phyloP scores from a whole-genome alignment of 2,888 invertebrate genomes.

The Eupithecia pulchellata region DNA sequence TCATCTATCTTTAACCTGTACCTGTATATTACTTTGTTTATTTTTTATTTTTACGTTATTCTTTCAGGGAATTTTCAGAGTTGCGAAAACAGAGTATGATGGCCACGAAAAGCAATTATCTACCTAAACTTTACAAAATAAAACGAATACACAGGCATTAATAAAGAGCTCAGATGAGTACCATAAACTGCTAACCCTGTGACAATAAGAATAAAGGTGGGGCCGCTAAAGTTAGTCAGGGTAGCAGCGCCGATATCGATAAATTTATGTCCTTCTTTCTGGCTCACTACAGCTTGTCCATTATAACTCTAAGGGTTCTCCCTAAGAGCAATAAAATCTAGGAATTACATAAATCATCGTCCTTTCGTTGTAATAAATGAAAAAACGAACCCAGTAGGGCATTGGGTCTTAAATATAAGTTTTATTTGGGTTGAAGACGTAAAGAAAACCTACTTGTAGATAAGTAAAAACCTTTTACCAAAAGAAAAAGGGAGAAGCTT shows the following conservation, averaged over 20 bases:
- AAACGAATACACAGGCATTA: too few relatives aligned
- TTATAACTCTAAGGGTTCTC: constrained; percentile 55
- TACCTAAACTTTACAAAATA: too few relatives aligned
- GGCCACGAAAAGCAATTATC: too few relatives aligned
- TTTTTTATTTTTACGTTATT: too few relatives aligned
- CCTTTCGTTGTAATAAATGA: constrained; percentile 72
- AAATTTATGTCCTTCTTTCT: background rate
- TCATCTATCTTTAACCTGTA: too few relatives aligned
- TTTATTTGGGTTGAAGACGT: constrained; percentile 20
- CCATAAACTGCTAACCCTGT: too few relatives aligned
- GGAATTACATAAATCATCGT: constrained; percentile 80
- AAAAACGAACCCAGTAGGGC: constrained; percentile 67
- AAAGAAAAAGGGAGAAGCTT: background rate
- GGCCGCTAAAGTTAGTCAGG: too few relatives aligned
- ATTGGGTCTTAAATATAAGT: constrained; percentile 35
- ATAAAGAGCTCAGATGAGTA: too few relatives aligned
- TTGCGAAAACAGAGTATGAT: too few relatives aligned
- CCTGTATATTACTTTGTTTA: too few relatives aligned
- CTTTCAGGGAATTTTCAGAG: too few relatives aligned
- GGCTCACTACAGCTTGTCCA: background rate
- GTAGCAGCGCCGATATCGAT: background rate
- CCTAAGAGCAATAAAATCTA: constrained; percentile 74
- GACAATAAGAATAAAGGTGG: background rate
- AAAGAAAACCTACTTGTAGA: constrained; percentile 11
- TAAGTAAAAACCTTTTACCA: constrained; percentile 18